A percentile compares a stretch with the other conserved stretches of the same genome.
phyloP scores from a whole-genome alignment of 2,888 invertebrate species.

The Apoderus coryli region DNA sequence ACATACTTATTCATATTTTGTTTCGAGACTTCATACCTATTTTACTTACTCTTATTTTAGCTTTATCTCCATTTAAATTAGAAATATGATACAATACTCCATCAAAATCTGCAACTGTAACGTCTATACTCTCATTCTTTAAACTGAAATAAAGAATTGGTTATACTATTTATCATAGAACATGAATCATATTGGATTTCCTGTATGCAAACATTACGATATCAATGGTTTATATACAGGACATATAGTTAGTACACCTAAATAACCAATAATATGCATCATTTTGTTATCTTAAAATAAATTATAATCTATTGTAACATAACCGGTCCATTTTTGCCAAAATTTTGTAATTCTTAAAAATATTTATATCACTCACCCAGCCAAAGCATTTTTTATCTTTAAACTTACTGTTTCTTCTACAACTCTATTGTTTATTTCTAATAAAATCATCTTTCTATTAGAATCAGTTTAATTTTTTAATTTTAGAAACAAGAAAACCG shows the following conservation, averaged over 20 bases:
- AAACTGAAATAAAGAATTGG: slow-evolving; percentile 46
- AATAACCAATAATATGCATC: too few relatives aligned
- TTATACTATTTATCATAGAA: slow-evolving; percentile 1
- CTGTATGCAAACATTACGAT: slow-evolving; percentile 5
- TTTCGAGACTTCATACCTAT: too few relatives aligned
- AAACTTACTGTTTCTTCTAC: slow-evolving; percentile 91
- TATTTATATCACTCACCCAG: slow-evolving; percentile 92
- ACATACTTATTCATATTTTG: neutral
- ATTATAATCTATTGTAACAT: slow-evolving; percentile 12
- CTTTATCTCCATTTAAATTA: slow-evolving; percentile 90
- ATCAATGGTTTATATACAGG: slow-evolving; percentile 11
- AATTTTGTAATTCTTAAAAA: too few relatives aligned
- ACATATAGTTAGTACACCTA: too few relatives aligned
- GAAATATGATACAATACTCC: slow-evolving; percentile 97
- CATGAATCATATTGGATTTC: slow-evolving; percentile 13
- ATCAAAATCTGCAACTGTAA: slow-evolving; percentile 94
- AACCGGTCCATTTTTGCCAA: slow-evolving; percentile 15
- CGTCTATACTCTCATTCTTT: slow-evolving; percentile 91
- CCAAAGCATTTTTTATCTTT: slow-evolving; percentile 91
- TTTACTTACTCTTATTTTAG: slow-evolving; percentile 91
- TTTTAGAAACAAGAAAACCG: slow-evolving; percentile 13
- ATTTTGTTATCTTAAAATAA: too few relatives aligned
- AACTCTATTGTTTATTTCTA: slow-evolving; percentile 99
- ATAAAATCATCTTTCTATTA: slow-evolving; percentile 63
- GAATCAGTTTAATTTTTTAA: neutral